Base-by-base conservation (phyloP, 2,888 invertebrate species). In the Monochamus alternatus region DNA sequence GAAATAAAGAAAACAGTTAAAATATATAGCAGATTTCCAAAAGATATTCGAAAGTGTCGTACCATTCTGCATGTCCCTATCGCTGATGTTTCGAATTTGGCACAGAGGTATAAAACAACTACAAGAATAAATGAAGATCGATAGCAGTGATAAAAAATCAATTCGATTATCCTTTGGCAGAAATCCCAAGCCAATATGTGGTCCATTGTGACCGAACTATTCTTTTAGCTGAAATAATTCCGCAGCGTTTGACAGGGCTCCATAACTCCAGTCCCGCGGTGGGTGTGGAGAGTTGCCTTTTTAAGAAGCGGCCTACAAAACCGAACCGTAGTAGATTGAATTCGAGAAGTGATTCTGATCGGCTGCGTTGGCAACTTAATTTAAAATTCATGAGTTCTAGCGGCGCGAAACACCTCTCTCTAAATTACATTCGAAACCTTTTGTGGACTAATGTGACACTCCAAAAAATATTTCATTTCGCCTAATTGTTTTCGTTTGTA, bases 221-320 rank as follows among this genome's bases (percentile, higher is more conserved):
- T n/a, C 55, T 69, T 10, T 47, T 60, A 69, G 30, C 12, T 68
- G 58, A 69, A 60, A 60, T 14, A 59, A 55, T 38, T 60, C 31
- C n/a, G 43, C 55, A 47, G 38, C 60, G 62, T 38, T 30, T 55
- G 71, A 71, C 63, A 52, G 60, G 10, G 44, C 30, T 60, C 62
- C 14, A 63, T 63, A 63, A 71, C 71, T 63, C 62, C n/a, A 62
- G 30, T 71, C 22, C 66, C 38, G 73, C 67, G 60, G 73, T 73
- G 60, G 73, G 73, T 62, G 73, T 73, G 73, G 30, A 38, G 67
- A 62, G 60, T 73, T 66, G 67, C 73, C 73, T 66, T 73, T 73
- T 73, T 73, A 67, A 73, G 73, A 10, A 31, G 65, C 73, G 47
- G 32, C 65, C 73, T 67, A 67, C 67, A 60, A 67, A 38, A 66